Percentiles rank a stretch among this genome's conserved stretches.
phyloP scores from a whole-genome alignment of 2,797 vertebrate genomes.

The Chrysocyon brachyurus region DNA sequence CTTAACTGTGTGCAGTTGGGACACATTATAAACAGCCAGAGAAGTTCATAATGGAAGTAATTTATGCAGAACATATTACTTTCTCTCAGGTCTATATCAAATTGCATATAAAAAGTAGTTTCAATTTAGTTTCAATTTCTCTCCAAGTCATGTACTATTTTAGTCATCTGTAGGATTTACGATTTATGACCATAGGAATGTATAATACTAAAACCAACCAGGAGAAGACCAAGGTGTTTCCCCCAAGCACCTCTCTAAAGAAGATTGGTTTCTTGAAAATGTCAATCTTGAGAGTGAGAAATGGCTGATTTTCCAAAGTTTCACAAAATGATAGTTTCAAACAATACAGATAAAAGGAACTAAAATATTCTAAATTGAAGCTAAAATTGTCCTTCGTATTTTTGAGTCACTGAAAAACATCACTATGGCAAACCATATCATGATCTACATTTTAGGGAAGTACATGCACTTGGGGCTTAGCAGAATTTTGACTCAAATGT shows the following conservation, averaged over 20 bases:
- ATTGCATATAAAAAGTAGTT: constrained; percentile 23
- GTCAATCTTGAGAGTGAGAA: constrained; percentile 47
- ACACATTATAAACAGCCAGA: neutral
- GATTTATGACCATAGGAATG: neutral
- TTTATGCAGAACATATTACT: neutral
- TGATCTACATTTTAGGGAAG: constrained; percentile 23
- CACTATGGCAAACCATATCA: neutral
- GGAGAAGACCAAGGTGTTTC: neutral
- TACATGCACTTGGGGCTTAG: neutral
- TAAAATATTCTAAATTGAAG: constrained; percentile 46
- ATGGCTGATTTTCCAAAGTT: neutral
- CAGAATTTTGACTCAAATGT: neutral
- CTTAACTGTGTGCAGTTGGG: neutral
- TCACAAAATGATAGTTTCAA: constrained; percentile 17
- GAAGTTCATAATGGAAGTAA: constrained; percentile 18
- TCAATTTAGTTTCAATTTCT: neutral
- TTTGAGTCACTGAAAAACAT: constrained; percentile 41
- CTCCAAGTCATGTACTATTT: neutral
- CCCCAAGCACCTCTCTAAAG: neutral
- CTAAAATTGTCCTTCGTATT: constrained; percentile 43
- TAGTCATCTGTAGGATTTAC: neutral
- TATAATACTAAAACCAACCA: neutral
- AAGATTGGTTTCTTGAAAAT: constrained; percentile 7
- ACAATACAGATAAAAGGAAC: constrained; percentile 52
- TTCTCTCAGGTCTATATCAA: constrained; percentile 9